Base-by-base conservation (phyloP, 2,797 vertebrate species). In the Galagoides demidoff region DNA sequence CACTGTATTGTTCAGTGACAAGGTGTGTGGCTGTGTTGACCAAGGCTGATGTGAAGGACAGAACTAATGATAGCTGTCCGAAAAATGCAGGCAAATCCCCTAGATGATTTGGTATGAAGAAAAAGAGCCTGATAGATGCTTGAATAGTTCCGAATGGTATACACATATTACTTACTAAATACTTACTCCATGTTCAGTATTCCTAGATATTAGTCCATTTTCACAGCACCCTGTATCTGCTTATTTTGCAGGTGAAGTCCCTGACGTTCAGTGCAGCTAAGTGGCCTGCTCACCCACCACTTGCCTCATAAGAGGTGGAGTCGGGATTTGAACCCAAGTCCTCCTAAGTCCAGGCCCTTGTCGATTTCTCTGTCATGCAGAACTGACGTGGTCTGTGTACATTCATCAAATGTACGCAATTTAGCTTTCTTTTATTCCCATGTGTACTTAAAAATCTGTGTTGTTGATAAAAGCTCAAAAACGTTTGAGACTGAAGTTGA, bases 381-480 rank as follows among this genome's bases (percentile, higher is more conserved):
- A 25, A 22, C 49, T 81, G 76, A 77, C 5, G 22, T 25, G 86
- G 34, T 66, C n/a, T 79, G 9, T 34, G 12, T 76, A 39, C 4
- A 45, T 64, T 70, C 31, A 76, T 81, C 17, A 43, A 66, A 49
- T 2, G 59, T 90, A 29, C 0, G 4, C 37, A 68, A 87, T 71
- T 84, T 43, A 63, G 55, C 22, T 83, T 84, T 85, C 49, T 12
- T 57, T 55, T 66, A 64, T n/a, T 55, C 74, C 43, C 16, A 27
- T 3, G 29, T 37, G 2, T 70, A 73, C 19, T 25, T 81, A 96
- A 94, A 94, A 94, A 76, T 92, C 66, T 88, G 34, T 66, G 43
- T 64, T 70, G n/a, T 90, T 95, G 74, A 66, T 87, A 94, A 95
- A 94, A 31, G 22, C 45, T 92, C 43, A 85, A 88, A 97, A 96